Percentiles rank a stretch among this genome's conserved stretches.
These are phyloP conservation scores for Euzophera pinguis DNA, from an alignment of 2,888 invertebrate genomes.

Conservation along the genomic window DNA sequence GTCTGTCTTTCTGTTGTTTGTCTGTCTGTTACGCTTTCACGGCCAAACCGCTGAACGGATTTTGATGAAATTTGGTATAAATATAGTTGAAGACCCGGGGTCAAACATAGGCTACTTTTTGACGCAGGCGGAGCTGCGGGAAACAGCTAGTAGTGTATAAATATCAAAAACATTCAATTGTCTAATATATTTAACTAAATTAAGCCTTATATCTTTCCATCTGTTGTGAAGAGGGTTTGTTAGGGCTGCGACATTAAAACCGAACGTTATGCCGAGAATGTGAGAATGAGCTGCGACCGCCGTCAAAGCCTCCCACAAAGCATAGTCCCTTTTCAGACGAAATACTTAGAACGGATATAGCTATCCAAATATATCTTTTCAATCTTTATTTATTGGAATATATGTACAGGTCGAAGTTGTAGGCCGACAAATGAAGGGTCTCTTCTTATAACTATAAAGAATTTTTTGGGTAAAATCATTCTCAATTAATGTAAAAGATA, in stretches of 20 bases:
- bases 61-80: too few species aligned
- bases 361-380: background rate
- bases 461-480: too few species aligned
- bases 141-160: too few species aligned
- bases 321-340: conserved; percentile 2
- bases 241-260: conserved; percentile 8
- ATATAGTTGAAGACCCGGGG: too few species aligned
- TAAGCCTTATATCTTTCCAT: background rate
- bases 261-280: conserved; percentile 1
- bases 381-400: background rate
- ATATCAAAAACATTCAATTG: background rate
- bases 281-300: background rate
- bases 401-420: background rate
- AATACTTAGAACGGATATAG: background rate
- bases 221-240: conserved; percentile 4
- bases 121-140: too few species aligned
- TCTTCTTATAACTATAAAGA: too few species aligned
- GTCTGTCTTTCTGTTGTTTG: too few species aligned
- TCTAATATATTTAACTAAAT: background rate
- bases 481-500: too few species aligned
- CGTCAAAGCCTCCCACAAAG: background rate
- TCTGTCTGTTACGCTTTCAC: too few species aligned
- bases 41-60: too few species aligned
- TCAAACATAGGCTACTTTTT: too few species aligned
- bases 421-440: too few species aligned